Evolutionary conservation across 2,797 vertebrate genomes (phyloP), one percentile per base, ranked within the genome.

Genomic region (Takifugu ocellatus): DNA sequence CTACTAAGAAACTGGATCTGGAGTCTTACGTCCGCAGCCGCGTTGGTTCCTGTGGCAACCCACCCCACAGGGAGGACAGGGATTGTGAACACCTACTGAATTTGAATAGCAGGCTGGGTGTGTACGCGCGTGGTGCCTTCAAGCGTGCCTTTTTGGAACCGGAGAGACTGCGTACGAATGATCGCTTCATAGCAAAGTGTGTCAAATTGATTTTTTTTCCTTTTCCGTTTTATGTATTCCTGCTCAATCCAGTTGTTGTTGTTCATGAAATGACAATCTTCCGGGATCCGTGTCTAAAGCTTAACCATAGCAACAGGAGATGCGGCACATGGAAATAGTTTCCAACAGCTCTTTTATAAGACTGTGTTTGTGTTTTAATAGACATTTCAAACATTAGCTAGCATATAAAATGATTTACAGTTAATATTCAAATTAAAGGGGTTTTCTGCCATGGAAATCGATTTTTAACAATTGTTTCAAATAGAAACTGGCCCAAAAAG

Each of bases 1-100:
- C 88, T 82, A 81, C 87, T 88, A 88, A 93, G 92, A 89, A 86
- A 83, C 77, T 65, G 67, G 62, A 44, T 72, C 76, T 72, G 14
- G 33, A 64, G 68, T 59, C 66, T 8, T 10, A 61, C 49, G 74
- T 51, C 51, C 74, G 74, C 61, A 42, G 54, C 68, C 54, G 58
- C 78, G 54, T 46, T 74, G 73, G 60, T 56, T 72, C 56, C 46
- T 71, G 59, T 61, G 49, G 49, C 52, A 50, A 48, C 27, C n/a
- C 47, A 44, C 54, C 59, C 57, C 45, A 6, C 57, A 44, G 25
- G 5, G 16, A 43, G 49, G 43, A 31, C 5, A 3, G 48, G 25
- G 54, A 51, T 14, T 27, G n/a, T 57, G 49, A 57, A 56, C 61
- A 44, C 26, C 1, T 9, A 44, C 45, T 55, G 54, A 77, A 59